Evolutionary conservation across 2,888 invertebrate genomes (phyloP).

Genomic region (Caenorhabditis sp.): DNA sequence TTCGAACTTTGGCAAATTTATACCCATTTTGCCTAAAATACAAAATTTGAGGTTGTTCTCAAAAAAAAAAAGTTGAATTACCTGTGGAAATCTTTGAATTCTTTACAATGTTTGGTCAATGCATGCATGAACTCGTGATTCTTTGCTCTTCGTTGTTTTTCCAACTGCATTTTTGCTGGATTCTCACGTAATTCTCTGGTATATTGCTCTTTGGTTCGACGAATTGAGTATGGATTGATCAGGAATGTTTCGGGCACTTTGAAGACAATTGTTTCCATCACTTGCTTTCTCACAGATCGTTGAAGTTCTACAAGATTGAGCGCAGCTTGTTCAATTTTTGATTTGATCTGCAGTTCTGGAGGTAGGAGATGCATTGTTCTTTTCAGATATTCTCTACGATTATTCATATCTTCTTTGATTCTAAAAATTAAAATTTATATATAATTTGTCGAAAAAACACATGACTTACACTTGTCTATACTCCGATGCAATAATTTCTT

Average conservation of each 20-base stretch:
- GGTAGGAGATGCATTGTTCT: constrained; percentile 84
- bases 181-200: constrained; percentile 97
- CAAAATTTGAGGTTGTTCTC: neutral
- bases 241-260: constrained; percentile 96
- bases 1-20: constrained; percentile 89
- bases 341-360: constrained; percentile 88
- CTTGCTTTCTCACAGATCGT: constrained; percentile 75
- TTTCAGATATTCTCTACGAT: constrained; percentile 87
- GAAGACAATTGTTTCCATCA: constrained; percentile 81
- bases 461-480: neutral
- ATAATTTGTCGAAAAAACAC: neutral
- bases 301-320: constrained; percentile 93
- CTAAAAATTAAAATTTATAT: too few species aligned
- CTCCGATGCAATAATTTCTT: neutral
- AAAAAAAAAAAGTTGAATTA: neutral
- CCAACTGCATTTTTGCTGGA: constrained; percentile 96
- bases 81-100: constrained; percentile 92
- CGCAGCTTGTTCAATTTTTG: constrained; percentile 91
- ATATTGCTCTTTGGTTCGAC: constrained; percentile 83
- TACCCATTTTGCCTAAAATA: constrained; percentile 78
- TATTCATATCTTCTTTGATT: constrained; percentile 87
- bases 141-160: constrained; percentile 91
- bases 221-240: constrained; percentile 94
- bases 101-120: constrained; percentile 72
- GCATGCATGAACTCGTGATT: constrained; percentile 92